phyloP scores from a whole-genome alignment of 2,888 invertebrate genomes.

The Ferrisia virgata region DNA sequence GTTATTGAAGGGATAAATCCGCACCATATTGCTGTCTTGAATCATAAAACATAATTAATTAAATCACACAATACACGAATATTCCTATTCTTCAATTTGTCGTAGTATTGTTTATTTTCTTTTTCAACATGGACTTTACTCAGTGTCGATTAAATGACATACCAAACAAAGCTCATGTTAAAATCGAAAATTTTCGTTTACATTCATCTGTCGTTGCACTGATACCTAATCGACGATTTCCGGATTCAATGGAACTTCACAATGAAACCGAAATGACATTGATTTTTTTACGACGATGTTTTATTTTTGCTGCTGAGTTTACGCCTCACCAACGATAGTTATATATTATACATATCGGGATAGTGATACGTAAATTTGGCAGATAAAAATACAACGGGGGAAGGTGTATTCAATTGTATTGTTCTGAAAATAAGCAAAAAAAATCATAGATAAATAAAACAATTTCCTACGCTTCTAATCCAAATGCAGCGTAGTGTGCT shows the following conservation, averaged over 20 bases:
- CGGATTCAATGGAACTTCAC: background rate
- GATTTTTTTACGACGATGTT: background rate
- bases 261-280: background rate
- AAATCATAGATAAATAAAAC: background rate
- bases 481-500: no score
- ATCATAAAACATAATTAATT: background rate
- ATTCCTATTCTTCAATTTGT: background rate
- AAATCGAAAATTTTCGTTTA: background rate
- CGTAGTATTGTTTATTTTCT: background rate
- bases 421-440: background rate
- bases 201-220: background rate
- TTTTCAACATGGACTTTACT: background rate
- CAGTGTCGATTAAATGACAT: background rate
- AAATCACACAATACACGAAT: no score
- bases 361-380: background rate
- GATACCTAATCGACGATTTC: background rate
- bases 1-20: conserved; percentile 14
- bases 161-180: background rate
- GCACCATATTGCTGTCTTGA: background rate
- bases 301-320: background rate
- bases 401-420: no score
- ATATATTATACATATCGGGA: background rate
- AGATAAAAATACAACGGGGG: no score
- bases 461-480: background rate
- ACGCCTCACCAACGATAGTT: background rate